Conservation (phyloP, 1,140 invertebrate genomes). For the Dendrolimus punctatus region DNA sequence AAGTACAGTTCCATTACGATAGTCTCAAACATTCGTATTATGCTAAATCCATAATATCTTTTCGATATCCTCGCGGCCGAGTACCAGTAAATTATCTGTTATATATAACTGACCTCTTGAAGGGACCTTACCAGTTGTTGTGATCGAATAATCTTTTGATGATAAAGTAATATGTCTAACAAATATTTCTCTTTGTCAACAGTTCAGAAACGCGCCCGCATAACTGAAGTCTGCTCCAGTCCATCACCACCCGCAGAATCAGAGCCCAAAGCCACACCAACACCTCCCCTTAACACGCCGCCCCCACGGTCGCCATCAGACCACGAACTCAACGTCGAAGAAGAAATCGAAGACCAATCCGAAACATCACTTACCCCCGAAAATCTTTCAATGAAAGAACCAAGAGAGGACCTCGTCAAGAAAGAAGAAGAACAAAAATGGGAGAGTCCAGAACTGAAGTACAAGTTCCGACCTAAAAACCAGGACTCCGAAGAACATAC, state of each 20-base stretch:
- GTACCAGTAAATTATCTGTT: too few relatives aligned
- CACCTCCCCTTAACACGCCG: conserved; percentile 37
- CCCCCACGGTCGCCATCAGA: conserved; percentile 59
- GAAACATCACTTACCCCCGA: conserved; percentile 64
- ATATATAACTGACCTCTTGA: too few relatives aligned
- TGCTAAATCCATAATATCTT: too few relatives aligned
- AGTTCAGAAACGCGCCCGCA: conserved; percentile 61
- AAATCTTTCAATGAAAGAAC: conserved; percentile 66
- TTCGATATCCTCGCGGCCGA: too few relatives aligned
- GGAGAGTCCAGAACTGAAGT: conserved; percentile 49
- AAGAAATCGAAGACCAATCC: conserved; percentile 56
- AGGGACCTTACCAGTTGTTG: too few relatives aligned
- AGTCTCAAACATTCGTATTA: too few relatives aligned
- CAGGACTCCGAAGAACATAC: conserved; percentile 26
- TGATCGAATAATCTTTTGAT: too few relatives aligned
- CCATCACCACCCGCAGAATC: conserved; percentile 40
- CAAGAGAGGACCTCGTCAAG: conserved; percentile 39
- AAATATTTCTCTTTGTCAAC: conserved; percentile 35
- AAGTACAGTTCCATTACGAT: too few relatives aligned
- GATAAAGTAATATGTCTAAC: too few relatives aligned
- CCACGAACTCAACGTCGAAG: conserved; percentile 68
- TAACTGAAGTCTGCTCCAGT: conserved; percentile 55
- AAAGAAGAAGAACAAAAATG: conserved; percentile 66
- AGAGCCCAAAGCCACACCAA: conserved; percentile 46
- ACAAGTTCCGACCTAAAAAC: conserved; percentile 47